These are phyloP conservation scores for Oryzias dopingdopingensis DNA, from an alignment of 2,797 vertebrate species.

Conservation along the genomic window DNA sequence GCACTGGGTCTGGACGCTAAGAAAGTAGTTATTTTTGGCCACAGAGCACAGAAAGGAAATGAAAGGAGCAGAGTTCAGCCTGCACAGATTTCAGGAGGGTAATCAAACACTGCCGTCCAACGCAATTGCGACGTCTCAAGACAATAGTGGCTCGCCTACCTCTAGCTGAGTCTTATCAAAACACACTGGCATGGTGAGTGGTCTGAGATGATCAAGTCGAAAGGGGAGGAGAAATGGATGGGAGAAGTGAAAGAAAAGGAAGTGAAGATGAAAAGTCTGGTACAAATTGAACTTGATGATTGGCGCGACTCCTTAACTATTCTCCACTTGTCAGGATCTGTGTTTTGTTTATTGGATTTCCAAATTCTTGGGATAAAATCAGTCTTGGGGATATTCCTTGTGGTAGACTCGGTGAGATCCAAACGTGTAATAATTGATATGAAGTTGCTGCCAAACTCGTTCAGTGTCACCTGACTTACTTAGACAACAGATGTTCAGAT, in stretches of 20 bases:
- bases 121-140: conserved; percentile 44
- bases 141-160: conserved; percentile 47
- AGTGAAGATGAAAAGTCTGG: conserved; percentile 40
- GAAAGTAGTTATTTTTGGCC: conserved; percentile 69
- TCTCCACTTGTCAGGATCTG: conserved; percentile 32
- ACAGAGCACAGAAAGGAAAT: conserved; percentile 54
- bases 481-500: conserved; percentile 1
- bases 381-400: background rate
- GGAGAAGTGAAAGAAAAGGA: conserved; percentile 30
- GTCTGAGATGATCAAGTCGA: conserved; percentile 54
- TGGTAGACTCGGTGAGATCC: no score
- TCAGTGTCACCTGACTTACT: conserved; percentile 8
- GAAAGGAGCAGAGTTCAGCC: conserved; percentile 62
- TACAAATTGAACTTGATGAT: conserved; percentile 50
- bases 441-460: background rate
- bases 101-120: conserved; percentile 56
- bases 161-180: conserved; percentile 59
- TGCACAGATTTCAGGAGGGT: conserved; percentile 45
- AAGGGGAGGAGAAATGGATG: conserved; percentile 42
- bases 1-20: conserved; percentile 59
- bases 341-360: conserved; percentile 4
- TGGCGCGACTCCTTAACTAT: conserved; percentile 32
- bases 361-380: conserved; percentile 2
- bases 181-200: conserved; percentile 45
- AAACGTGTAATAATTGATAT: background rate